Evolutionary conservation across 2,888 invertebrate genomes (phyloP).

Genomic region (Cephonodes hylas): DNA sequence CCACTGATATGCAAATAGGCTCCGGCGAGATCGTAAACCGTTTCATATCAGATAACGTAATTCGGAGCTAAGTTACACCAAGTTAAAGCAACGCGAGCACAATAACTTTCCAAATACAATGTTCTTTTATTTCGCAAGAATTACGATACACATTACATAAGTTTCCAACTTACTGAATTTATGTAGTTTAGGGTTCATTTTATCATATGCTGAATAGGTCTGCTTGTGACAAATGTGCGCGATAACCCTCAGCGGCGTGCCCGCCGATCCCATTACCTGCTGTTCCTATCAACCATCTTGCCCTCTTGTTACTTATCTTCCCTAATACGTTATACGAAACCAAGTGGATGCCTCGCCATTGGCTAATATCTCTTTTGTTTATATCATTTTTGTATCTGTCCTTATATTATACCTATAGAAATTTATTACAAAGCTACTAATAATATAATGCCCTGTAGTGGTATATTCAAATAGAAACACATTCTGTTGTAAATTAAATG

Average conservation of each 20-base stretch:
- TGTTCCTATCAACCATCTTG: constrained; percentile 53
- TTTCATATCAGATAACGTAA: constrained; percentile 71
- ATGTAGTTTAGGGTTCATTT: constrained; percentile 34
- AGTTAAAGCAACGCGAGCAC: constrained; percentile 32
- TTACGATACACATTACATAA: constrained; percentile 22
- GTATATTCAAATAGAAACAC: not conserved
- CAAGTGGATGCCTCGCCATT: not conserved
- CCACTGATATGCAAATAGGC: constrained; percentile 74
- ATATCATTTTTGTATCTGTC: not conserved
- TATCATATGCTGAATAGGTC: constrained; percentile 44
- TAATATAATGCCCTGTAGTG: no score
- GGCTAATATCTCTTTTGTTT: not conserved
- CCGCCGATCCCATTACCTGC: constrained; percentile 46
- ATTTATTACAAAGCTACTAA: not conserved
- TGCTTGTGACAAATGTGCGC: constrained; percentile 49
- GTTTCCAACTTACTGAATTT: constrained; percentile 20
- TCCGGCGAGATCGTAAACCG: constrained; percentile 70
- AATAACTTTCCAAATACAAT: constrained; percentile 33
- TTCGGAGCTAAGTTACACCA: constrained; percentile 57
- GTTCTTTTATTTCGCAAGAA: constrained; percentile 20
- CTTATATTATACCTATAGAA: not conserved
- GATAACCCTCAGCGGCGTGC: constrained; percentile 46
- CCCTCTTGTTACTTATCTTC: constrained; percentile 61
- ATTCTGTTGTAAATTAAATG: not conserved
- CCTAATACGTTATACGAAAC: constrained; percentile 50